These are phyloP conservation scores for Hyppa rectilinea DNA, from an alignment of 2,888 invertebrate species.

Conservation along the genomic window DNA sequence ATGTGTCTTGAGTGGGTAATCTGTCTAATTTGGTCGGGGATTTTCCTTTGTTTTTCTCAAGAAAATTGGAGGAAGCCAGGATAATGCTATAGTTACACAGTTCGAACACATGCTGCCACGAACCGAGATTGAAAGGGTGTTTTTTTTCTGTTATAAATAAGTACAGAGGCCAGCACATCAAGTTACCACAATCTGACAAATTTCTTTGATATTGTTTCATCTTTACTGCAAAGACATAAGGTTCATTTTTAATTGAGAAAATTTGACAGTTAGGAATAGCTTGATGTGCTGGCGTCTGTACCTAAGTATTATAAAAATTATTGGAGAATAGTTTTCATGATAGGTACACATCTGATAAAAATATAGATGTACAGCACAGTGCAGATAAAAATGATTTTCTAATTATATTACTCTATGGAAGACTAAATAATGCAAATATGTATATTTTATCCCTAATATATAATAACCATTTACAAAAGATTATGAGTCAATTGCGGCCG, in stretches of 20 bases:
- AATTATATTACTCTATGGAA: background rate
- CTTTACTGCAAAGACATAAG: no score
- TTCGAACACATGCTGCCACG: background rate
- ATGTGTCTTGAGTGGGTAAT: slow-evolving; percentile 49
- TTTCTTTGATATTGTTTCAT: no score
- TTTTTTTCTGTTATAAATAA: background rate
- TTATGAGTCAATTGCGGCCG: slow-evolving; percentile 3
- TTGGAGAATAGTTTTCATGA: no score
- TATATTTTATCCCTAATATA: slow-evolving; percentile 20
- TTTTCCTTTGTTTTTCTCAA: slow-evolving; percentile 12
- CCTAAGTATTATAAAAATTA: no score
- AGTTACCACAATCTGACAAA: no score
- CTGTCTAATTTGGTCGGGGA: slow-evolving; percentile 35
- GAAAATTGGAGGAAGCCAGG: background rate
- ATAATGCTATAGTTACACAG: background rate
- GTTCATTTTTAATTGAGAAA: no score
- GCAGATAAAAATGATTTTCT: no score
- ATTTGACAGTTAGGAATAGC: no score
- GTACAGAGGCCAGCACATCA: no score
- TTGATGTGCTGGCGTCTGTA: no score
- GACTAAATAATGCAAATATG: background rate
- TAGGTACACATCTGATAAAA: no score
- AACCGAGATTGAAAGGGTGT: background rate
- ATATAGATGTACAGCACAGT: no score
- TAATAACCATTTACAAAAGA: background rate